These are phyloP conservation scores for Girardia tigrina DNA, from an alignment of 2,888 invertebrate genomes.

Conservation along the genomic window DNA sequence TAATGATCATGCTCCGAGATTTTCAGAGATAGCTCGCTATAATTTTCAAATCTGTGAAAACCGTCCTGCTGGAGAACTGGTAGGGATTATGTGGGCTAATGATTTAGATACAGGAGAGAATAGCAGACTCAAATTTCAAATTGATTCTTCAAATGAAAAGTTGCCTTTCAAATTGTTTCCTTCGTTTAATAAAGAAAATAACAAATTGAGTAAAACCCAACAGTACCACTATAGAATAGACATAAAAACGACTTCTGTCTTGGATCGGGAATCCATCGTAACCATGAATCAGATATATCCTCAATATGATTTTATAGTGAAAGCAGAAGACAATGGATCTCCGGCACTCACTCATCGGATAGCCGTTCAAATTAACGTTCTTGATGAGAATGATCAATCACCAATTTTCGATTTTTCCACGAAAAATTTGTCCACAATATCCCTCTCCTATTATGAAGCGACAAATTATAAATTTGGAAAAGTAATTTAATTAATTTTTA, in stretches of 20 bases:
- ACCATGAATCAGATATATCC: background rate
- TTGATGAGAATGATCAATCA: constrained; percentile 30
- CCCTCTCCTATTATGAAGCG: constrained; percentile 24
- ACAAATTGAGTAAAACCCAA: background rate
- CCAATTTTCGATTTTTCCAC: constrained; percentile 27
- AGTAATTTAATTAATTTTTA: constrained; percentile 9
- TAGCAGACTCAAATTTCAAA: background rate
- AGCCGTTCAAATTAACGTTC: background rate
- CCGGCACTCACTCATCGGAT: background rate
- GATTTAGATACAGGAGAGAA: constrained; percentile 4
- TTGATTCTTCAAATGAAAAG: background rate
- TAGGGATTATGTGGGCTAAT: background rate
- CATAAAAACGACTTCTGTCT: background rate
- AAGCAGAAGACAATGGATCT: constrained; percentile 13
- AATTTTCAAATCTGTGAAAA: background rate
- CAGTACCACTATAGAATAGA: background rate
- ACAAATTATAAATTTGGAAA: constrained; percentile 20
- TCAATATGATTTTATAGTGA: constrained; percentile 11
- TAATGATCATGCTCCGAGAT: constrained; percentile 31
- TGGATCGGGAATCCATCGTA: constrained; percentile 29
- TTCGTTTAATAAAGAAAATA: background rate
- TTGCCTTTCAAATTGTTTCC: constrained; percentile 20
- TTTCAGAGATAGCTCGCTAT: background rate
- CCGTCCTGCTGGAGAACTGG: background rate
- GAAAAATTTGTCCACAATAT: background rate